Base-by-base conservation (phyloP, 2,888 invertebrate genomes). In the Boloria euphrosyne region DNA sequence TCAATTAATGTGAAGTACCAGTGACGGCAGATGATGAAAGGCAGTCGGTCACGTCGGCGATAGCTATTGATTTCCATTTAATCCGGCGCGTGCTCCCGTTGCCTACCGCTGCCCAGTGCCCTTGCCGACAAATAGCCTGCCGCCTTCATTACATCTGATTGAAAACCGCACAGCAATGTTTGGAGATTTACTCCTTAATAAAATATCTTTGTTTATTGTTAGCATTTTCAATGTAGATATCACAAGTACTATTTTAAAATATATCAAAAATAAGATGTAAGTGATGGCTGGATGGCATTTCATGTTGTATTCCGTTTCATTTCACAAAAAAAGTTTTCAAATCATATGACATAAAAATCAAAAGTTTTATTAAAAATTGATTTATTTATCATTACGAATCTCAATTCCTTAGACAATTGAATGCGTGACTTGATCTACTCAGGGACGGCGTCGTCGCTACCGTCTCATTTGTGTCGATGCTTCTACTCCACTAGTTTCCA, bases 51-150 rank as follows among this genome's bases (percentile, higher is more conserved):
- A 90, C 90, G 90, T 90, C 84, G 73, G 67, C 78, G 77, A 82
- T 84, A 80, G 79, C 84, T 88, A 92, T 92, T 90, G 92, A 90
- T 91, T 91, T 87, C 86, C 89, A 89, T 91, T 92, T 91, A 91
- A 90, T 88, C 84, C 84, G 85, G 87, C 84, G 87, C 91, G 90
- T 91, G 92, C 87, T 87, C 77, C 75, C 74, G 92, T 87, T 87
- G 77, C 75, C 74, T 78, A 74, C 66, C 71, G 63, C 68, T 60
- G 70, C 73, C 72, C 75, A 74, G 76, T 71, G 71, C 73, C 75
- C 74, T 76, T 71, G 72, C 73, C 81, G 80, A 80, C 81, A 82
- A 85, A 86, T 86, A 84, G 84, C 83, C 77, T 69, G 76, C 78
- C 78, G 78, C 79, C 80, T 81, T 80, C 84, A 85, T 86, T 87